Percentiles rank a stretch among this genome's conserved stretches.
phyloP scores from a whole-genome alignment of 2,888 invertebrate species.

The Amorpha juglandis region DNA sequence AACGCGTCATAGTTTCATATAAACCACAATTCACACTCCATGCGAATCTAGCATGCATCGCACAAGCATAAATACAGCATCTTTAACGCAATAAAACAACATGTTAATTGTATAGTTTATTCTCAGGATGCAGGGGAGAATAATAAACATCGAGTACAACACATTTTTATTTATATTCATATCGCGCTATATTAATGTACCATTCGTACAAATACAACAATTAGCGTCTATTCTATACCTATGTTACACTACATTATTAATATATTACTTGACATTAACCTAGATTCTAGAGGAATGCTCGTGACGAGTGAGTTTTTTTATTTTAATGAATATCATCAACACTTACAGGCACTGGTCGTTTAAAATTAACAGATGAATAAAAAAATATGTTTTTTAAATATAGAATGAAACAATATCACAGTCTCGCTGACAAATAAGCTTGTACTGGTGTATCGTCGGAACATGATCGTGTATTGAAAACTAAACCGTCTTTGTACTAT shows the following conservation, averaged over 20 bases:
- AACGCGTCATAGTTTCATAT: conserved; percentile 37
- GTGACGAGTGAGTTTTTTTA: conserved; percentile 42
- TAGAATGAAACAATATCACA: conserved; percentile 64
- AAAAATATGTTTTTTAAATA: conserved; percentile 38
- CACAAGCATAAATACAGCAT: conserved; percentile 54
- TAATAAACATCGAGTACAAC: conserved; percentile 46
- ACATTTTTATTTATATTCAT: conserved; percentile 32
- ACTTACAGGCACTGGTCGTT: conserved; percentile 80
- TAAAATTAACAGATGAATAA: conserved; percentile 40
- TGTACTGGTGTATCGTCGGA: conserved; percentile 61
- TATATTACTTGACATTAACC: conserved; percentile 45
- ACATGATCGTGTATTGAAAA: conserved; percentile 62
- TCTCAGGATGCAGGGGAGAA: conserved; percentile 52
- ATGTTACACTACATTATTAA: conserved; percentile 60
- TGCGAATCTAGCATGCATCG: conserved; percentile 35
- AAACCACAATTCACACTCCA: conserved; percentile 37
- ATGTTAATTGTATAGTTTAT: conserved; percentile 64
- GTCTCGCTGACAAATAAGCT: conserved; percentile 55
- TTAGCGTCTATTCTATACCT: conserved; percentile 54
- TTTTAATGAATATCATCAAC: conserved; percentile 74
- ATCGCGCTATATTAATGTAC: conserved; percentile 21
- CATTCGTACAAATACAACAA: conserved; percentile 23
- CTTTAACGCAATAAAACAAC: conserved; percentile 75
- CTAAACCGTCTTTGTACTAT: conserved; percentile 68
- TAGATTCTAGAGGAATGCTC: conserved; percentile 56